Conservation (phyloP, 2,888 invertebrate species). For the Drosophila longiperda region DNA sequence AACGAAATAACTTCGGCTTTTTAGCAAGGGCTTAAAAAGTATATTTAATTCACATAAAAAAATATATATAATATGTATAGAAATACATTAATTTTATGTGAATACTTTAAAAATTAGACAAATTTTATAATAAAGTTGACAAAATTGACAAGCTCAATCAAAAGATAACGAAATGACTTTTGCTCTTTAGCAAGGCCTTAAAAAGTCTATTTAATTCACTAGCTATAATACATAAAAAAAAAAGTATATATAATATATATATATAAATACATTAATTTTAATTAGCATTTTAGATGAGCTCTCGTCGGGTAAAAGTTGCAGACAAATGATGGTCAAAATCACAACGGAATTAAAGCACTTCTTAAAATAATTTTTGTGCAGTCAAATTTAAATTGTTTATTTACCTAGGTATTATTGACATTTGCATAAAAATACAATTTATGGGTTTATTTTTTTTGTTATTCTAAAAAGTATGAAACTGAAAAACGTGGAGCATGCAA, state of each 20-base stretch:
- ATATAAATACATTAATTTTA: not conserved
- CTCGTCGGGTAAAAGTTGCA: not conserved
- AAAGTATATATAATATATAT: too few relatives aligned
- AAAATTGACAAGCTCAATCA: not conserved
- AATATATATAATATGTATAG: too few relatives aligned
- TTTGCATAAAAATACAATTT: slow-evolving; percentile 26
- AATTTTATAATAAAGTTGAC: not conserved
- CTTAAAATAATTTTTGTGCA: not conserved
- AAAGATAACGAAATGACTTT: not conserved
- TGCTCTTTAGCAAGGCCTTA: not conserved
- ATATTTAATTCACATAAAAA: too few relatives aligned
- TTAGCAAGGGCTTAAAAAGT: too few relatives aligned
- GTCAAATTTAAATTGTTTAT: slow-evolving; percentile 6
- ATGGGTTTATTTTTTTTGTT: slow-evolving; percentile 22
- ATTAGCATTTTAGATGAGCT: not conserved
- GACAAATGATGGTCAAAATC: not conserved
- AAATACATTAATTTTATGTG: not conserved
- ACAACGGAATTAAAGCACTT: not conserved
- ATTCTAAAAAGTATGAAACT: slow-evolving; percentile 20
- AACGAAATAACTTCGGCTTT: too few relatives aligned
- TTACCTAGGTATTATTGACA: not conserved
- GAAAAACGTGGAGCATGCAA: slow-evolving; percentile 29
- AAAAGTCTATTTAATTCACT: not conserved
- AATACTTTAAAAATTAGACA: not conserved
- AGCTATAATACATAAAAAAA: not conserved